Conservation (phyloP, 2,888 invertebrate species). For the Cantharis rufa region DNA sequence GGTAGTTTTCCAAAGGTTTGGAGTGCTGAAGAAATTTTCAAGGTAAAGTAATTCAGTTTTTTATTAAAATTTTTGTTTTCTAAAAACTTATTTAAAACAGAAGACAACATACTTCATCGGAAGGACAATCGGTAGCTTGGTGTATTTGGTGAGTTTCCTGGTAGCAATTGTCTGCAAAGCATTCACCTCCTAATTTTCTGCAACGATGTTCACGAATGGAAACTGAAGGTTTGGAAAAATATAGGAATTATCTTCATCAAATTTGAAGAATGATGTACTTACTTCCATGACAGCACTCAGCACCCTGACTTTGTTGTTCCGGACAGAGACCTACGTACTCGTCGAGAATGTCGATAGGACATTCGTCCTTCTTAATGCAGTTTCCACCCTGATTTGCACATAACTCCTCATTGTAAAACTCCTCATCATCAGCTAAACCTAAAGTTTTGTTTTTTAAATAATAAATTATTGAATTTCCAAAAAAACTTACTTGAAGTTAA, state of each 20-base stretch:
- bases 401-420: not conserved
- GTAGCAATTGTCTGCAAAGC: not conserved
- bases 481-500: too few relatives aligned
- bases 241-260: too few relatives aligned
- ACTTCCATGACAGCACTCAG: slow-evolving; percentile 40
- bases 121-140: slow-evolving; percentile 5
- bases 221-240: slow-evolving; percentile 2
- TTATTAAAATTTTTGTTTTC: too few relatives aligned
- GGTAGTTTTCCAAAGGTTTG: too few relatives aligned
- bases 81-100: not conserved
- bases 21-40: too few relatives aligned
- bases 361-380: slow-evolving; percentile 35
- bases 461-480: too few relatives aligned
- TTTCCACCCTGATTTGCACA: slow-evolving; percentile 24
- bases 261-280: slow-evolving; percentile 12
- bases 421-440: not conserved
- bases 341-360: slow-evolving; percentile 26
- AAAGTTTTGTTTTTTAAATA: too few relatives aligned
- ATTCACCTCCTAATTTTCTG: slow-evolving; percentile 7
- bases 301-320: slow-evolving; percentile 35
- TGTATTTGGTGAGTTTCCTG: not conserved
- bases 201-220: slow-evolving; percentile 14
- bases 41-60: too few relatives aligned
- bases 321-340: slow-evolving; percentile 32
- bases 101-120: slow-evolving; percentile 1